phyloP scores from a whole-genome alignment of 2,797 vertebrate genomes.

The Botia kubotai region DNA sequence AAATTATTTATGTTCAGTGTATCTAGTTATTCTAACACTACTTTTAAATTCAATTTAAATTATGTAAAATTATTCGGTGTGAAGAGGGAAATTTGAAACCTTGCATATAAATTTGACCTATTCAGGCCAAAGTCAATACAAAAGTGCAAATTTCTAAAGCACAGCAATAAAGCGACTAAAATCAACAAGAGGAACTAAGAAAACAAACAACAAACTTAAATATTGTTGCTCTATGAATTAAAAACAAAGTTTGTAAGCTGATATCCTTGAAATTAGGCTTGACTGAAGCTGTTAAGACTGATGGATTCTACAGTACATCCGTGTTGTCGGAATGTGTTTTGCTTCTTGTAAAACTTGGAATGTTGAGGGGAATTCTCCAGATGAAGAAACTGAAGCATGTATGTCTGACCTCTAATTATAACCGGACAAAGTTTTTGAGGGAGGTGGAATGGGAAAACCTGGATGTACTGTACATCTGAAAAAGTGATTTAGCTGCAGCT shows the following conservation, averaged over 20 bases:
- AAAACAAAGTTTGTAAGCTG: too few relatives aligned
- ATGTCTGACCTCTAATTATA: conserved; percentile 22
- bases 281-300: not conserved
- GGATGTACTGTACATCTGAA: conserved; percentile 24
- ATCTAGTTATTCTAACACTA: too few relatives aligned
- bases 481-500: conserved; percentile 31
- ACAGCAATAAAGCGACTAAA: not conserved
- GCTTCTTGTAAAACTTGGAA: conserved; percentile 23
- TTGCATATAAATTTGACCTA: not conserved
- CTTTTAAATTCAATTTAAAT: too few relatives aligned
- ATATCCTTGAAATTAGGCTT: too few relatives aligned
- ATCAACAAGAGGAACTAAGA: not conserved
- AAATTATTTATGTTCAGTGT: too few relatives aligned
- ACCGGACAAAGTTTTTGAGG: conserved; percentile 5
- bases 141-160: not conserved
- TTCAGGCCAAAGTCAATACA: too few relatives aligned
- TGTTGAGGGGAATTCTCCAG: not conserved
- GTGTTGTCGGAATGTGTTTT: not conserved
- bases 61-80: too few relatives aligned
- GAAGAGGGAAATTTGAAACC: not conserved
- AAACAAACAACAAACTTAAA: too few relatives aligned
- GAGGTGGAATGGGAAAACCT: conserved; percentile 23
- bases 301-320: not conserved
- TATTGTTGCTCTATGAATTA: too few relatives aligned
- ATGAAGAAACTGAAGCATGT: conserved; percentile 26